Base-by-base conservation (phyloP, 2,888 invertebrate species). In the Archips xylosteana region DNA sequence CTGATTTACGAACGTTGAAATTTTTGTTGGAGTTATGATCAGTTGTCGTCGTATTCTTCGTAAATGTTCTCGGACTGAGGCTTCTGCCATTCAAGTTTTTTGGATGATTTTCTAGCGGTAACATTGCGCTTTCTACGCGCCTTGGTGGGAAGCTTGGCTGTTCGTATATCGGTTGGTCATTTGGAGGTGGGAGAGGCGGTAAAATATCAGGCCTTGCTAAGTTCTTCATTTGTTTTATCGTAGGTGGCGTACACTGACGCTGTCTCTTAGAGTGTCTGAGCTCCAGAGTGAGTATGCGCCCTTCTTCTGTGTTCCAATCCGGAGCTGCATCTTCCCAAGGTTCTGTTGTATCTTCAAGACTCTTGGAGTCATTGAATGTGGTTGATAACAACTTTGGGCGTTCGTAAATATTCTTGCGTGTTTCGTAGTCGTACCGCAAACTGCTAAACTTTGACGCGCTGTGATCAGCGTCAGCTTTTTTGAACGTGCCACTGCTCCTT, bases 221-320 rank as follows among this genome's bases (percentile, higher is more conserved):
- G 78, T 88, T 93, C 75, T 95, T 92, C 2, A 90, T 75, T 75
- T 93, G 92, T 81, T 91, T 94, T 60, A 91, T 89, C 8, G 92
- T 94, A 0, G 95, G 93, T 32, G 95, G 95, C 9, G 95, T 95
- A 13, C 94, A 94, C 75, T 95, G 95, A 2, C 97, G 93, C 85
- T 97, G 97, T 57, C 97, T 92, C 75, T 96, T 96, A 2, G 96
- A 96, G 82, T 97, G 97, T 75, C 97, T 95, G 12, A 96, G 95
- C 82, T 97, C 97, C 66, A 97, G 90, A 0, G 97, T 97, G 34
- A 97, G 84, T 67, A 96, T 91, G 59, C 96, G 94, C 1, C 96
- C 96, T 84, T 96, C 95, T 76, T 95, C 95, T 57, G 90, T 89
- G 45, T 89, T 83, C 92, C 92, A 94, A 39, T 87, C 89, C 51